Evolutionary conservation across 2,888 invertebrate species (phyloP), one percentile per base, ranked within the genome.

Genomic region (Dusona sp.): DNA sequence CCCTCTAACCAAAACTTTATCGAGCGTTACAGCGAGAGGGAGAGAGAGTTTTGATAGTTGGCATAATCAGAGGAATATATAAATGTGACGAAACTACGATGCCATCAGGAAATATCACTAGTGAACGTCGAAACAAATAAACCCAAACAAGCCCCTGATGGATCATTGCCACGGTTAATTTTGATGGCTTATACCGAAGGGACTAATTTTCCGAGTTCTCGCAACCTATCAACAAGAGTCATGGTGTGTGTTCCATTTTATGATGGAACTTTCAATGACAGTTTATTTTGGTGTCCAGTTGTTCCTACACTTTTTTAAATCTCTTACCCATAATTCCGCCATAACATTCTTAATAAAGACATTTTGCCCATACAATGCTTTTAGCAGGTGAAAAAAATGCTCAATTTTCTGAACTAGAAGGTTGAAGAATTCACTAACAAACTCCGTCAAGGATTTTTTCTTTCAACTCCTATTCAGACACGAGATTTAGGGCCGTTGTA

Each of bases 41-140:
- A 19, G 67, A 51, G 51, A n/a, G 42, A 16, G 64, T 82, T 82
- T 83, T 68, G 79, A 74, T 54, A 74, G 74, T 85, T 79, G 68
- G 64, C 79, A 79, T 86, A 79, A 86, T 83, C 75, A 80, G 72
- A 72, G 57, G 45, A 67, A 57, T 75, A 72, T 79, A 73, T 75
- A 72, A 65, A 72, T 77, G 33, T 4, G 51, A 64, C 64, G 48
- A 74, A 85, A 77, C 83, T 79, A 42, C 54, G 11, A 22, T 51
- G 68, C 64, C 83, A 54, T 72, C 51, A 64, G 75, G 70, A 83
- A 22, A 22, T 33, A 82, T 78, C 72, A 54, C 61, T 65, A 33
- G 25, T 65, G n/a, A 36, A 25, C 51, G 57, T 67, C 42, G 57
- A 86, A 86, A 48, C 65, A 22, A 54, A 77, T 54, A 57, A 77